These are phyloP conservation scores for Hypothenemus hampei DNA, from an alignment of 1,140 invertebrate species.

Conservation along the genomic window DNA sequence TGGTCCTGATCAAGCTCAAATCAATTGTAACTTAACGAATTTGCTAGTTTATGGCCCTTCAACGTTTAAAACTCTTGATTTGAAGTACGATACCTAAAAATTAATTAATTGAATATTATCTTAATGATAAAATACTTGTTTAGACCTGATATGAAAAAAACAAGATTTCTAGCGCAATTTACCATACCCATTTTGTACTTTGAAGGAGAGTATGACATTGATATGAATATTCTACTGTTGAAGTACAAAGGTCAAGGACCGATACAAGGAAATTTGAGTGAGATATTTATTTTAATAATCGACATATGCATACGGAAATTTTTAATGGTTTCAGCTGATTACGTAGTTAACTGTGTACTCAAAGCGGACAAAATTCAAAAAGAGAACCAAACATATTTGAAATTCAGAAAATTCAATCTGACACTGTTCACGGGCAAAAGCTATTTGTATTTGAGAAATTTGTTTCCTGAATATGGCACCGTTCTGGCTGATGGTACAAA, in stretches of 20 bases:
- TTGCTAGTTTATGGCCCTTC: slow-evolving; percentile 38
- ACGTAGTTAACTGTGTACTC: slow-evolving; percentile 52
- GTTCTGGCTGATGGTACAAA: slow-evolving; percentile 47
- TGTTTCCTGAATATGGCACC: slow-evolving; percentile 56
- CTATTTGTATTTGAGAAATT: slow-evolving; percentile 54
- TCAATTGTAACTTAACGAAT: slow-evolving; percentile 41
- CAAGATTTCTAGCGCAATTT: slow-evolving; percentile 46
- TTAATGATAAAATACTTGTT: slow-evolving; percentile 32
- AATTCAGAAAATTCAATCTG: slow-evolving; percentile 54
- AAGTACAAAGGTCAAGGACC: slow-evolving; percentile 58
- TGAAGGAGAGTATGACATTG: slow-evolving; percentile 53
- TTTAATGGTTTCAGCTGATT: slow-evolving; percentile 47
- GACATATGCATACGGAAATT: too few species aligned
- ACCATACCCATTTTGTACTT: slow-evolving; percentile 49
- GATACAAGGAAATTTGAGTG: slow-evolving; percentile 62
- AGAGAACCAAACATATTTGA: slow-evolving; percentile 52
- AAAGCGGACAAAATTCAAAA: slow-evolving; percentile 49
- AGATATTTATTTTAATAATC: too few species aligned
- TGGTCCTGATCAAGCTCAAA: slow-evolving; percentile 33
- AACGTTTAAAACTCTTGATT: slow-evolving; percentile 35
- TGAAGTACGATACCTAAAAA: slow-evolving; percentile 38
- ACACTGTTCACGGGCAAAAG: slow-evolving; percentile 47
- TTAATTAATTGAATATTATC: too few species aligned
- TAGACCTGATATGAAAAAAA: slow-evolving; percentile 51
- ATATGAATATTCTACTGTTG: slow-evolving; percentile 54